Base-by-base conservation (phyloP, 2,888 invertebrate genomes). In the Vandiemenella viatica region DNA sequence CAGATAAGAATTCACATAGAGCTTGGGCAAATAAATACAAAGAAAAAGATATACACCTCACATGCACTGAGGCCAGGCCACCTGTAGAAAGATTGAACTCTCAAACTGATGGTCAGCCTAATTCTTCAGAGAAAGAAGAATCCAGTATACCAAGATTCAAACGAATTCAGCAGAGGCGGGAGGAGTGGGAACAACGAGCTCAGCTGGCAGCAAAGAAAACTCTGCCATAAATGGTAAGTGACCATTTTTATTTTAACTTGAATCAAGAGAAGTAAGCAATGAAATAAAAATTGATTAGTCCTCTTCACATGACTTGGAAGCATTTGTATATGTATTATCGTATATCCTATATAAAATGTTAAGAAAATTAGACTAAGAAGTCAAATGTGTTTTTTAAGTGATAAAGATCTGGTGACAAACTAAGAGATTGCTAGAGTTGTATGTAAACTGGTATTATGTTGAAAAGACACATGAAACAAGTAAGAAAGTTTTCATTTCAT, bases 161-260 rank as follows among this genome's bases (percentile, higher is more conserved):
- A 61, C 79, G 82, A 52, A 83, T 84, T 55, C 74, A 80, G 62
- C 82, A 83, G 60, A 74, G 82, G 60, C 73, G 79, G 50, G 83
- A 83, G 5, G 81, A 83, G 61, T 84, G 84, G 84, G 84, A 84
- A 63, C 74, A 81, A 58, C 70, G 83, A 56, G 81, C 82, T 32
- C 80, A 82, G 65, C 79, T 80, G 65, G 80, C 76, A 15, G 45
- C 52, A 10, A 51, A 53, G 50, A 49, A 50, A 38, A 53, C 47
- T 18, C 23, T 52, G 22, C 53, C 50, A 3, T 53, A 46, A 47
- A n/a, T 13, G 18, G 23, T 20, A 45, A 42, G 49, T 49, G 38
- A 49, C 17, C 19, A 21, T 41, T 16, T 21, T 15, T 5, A 40
- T 4, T n/a, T 40, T 3, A 21, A 19, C 5, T 46, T 16, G 37